Percentiles rank a stretch among this genome's conserved stretches.
These are phyloP conservation scores for Amniataba percoides DNA, from an alignment of 2,797 vertebrate species.

Conservation along the genomic window DNA sequence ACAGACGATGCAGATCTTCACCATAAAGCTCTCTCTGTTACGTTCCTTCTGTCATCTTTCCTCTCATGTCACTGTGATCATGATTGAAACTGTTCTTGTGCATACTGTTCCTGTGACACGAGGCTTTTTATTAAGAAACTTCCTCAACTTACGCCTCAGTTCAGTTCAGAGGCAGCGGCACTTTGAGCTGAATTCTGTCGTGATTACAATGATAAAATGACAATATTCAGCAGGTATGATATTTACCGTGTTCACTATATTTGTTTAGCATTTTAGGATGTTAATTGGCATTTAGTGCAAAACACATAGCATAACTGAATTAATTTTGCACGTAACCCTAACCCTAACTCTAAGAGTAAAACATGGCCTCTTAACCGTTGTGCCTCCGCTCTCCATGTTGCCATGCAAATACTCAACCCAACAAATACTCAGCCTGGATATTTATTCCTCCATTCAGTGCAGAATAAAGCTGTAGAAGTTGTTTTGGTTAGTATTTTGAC, in stretches of 20 bases:
- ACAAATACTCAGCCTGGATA: too few species aligned
- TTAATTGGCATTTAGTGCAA: not conserved
- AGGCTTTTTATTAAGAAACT: not conserved
- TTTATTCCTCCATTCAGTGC: conserved; percentile 29
- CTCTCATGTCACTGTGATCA: not conserved
- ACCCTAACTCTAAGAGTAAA: too few species aligned
- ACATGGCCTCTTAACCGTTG: conserved; percentile 12
- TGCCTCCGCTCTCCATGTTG: not conserved
- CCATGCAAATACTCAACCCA: not conserved
- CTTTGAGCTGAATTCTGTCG: not conserved
- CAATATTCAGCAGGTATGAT: not conserved
- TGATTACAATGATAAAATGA: not conserved
- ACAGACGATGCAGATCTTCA: not conserved
- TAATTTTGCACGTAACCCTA: too few species aligned
- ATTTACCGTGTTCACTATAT: not conserved
- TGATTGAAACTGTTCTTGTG: not conserved
- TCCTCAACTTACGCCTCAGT: not conserved
- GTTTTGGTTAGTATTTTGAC: not conserved
- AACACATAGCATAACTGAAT: not conserved
- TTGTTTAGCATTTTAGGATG: not conserved
- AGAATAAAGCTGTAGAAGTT: conserved; percentile 2
- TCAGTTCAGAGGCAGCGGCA: not conserved
- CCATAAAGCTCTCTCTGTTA: not conserved
- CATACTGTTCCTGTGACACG: too few species aligned
- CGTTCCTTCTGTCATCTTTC: not conserved